These are phyloP conservation scores for Diplodus sargus DNA, from an alignment of 2,797 vertebrate genomes.

Conservation along the genomic window DNA sequence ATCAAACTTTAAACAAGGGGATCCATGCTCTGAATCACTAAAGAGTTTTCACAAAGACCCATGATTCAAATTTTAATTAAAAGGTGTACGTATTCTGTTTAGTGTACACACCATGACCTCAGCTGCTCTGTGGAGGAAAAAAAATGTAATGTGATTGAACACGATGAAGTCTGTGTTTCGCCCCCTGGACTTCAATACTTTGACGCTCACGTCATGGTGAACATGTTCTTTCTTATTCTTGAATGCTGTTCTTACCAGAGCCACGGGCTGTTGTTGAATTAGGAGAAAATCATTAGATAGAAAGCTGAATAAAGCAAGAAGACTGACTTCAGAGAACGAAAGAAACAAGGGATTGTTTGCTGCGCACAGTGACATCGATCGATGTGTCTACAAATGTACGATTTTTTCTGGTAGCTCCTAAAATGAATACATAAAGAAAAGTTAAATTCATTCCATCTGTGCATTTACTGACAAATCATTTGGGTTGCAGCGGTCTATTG, in stretches of 20 bases:
- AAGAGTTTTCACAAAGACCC: not conserved
- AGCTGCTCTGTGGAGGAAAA: not conserved
- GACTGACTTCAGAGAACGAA: not conserved
- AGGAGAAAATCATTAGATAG: slow-evolving; percentile 21
- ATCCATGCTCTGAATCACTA: not conserved
- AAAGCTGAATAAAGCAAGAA: not conserved
- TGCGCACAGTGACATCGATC: not conserved
- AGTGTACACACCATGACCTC: not conserved
- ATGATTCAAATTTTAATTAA: not conserved
- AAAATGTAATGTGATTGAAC: slow-evolving; percentile 19
- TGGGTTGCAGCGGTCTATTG: too few species aligned
- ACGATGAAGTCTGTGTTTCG: slow-evolving; percentile 8
- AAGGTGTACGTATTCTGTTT: not conserved
- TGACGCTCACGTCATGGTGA: slow-evolving; percentile 10
- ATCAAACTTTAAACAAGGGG: not conserved
- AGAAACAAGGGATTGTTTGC: slow-evolving; percentile 16
- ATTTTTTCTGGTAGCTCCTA: slow-evolving; percentile 1
- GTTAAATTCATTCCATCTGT: too few species aligned
- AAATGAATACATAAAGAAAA: slow-evolving; percentile 18
- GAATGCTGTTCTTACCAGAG: slow-evolving; percentile 38
- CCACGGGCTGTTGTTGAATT: slow-evolving; percentile 34
- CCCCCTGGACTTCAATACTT: slow-evolving; percentile 29
- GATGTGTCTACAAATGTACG: slow-evolving; percentile 11
- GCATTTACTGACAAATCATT: too few species aligned
- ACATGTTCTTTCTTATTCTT: slow-evolving; percentile 45